Conservation (phyloP, 2,797 vertebrate genomes). For the Anguilla marmorata region DNA sequence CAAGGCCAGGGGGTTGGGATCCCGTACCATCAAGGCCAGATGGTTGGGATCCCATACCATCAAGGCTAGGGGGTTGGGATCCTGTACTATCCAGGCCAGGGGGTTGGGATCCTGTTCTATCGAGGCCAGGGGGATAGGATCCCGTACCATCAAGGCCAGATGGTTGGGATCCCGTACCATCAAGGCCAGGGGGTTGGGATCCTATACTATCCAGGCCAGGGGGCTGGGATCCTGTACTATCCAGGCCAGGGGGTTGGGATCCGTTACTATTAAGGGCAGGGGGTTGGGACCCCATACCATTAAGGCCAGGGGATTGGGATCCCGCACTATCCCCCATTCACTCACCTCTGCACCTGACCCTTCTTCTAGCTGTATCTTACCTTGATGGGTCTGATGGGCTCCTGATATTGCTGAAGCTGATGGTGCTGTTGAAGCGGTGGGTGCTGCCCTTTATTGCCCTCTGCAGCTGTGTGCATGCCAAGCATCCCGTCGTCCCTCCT, state of each 20-base stretch:
- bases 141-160: neutral
- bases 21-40: neutral
- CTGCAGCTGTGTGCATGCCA: conserved; percentile 67
- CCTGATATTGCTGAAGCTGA: conserved; percentile 60
- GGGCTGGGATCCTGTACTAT: neutral
- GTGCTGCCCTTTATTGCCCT: conserved; percentile 68
- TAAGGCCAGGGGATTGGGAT: neutral
- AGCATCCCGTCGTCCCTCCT: conserved; percentile 64
- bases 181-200: neutral
- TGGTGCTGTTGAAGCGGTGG: conserved; percentile 62
- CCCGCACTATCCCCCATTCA: neutral
- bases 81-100: neutral
- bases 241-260: neutral
- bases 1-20: neutral
- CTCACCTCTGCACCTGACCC: neutral
- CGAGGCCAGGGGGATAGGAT: neutral
- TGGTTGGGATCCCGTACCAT: neutral
- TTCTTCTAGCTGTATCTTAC: conserved; percentile 58
- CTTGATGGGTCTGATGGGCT: conserved; percentile 82
- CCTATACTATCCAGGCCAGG: neutral
- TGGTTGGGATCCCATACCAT: neutral
- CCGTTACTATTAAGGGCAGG: neutral
- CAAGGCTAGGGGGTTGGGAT: neutral
- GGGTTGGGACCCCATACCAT: neutral
- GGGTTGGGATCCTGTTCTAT: neutral